Conservation (phyloP, 2,113 vertebrate genomes). For the Oostethus manadensis region DNA sequence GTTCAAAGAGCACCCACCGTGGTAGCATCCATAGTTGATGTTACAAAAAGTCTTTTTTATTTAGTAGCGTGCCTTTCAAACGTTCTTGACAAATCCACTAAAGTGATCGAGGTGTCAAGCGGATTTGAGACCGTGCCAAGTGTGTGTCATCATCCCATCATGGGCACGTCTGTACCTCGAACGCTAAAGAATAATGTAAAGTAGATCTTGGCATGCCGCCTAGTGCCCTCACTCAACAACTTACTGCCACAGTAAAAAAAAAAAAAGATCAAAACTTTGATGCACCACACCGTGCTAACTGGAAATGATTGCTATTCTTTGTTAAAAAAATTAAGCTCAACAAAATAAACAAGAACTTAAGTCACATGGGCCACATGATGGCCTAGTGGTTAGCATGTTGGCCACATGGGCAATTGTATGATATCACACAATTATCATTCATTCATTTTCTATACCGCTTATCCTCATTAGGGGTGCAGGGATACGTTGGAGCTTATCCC, state of each 20-base stretch:
- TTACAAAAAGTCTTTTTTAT: neutral
- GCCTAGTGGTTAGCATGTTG: too few species aligned
- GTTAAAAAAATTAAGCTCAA: too few species aligned
- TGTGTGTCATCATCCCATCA: conserved; percentile 19
- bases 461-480: too few species aligned
- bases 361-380: too few species aligned
- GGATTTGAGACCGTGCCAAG: conserved; percentile 25
- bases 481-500: too few species aligned
- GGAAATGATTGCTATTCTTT: too few species aligned
- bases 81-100: conserved; percentile 23
- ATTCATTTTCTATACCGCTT: too few species aligned
- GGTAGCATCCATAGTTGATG: neutral
- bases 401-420: too few species aligned
- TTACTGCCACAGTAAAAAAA: neutral
- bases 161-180: conserved; percentile 1
- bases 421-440: too few species aligned
- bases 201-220: conserved; percentile 11
- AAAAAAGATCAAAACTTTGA: too few species aligned
- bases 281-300: too few species aligned
- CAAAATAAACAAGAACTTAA: too few species aligned
- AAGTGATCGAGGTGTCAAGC: conserved; percentile 23
- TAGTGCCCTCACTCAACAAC: conserved; percentile 1
- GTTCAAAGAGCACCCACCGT: neutral
- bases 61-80: conserved; percentile 29
- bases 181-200: neutral